Evolutionary conservation across 2,888 invertebrate species (phyloP).

Genomic region (Rhagium mordax): DNA sequence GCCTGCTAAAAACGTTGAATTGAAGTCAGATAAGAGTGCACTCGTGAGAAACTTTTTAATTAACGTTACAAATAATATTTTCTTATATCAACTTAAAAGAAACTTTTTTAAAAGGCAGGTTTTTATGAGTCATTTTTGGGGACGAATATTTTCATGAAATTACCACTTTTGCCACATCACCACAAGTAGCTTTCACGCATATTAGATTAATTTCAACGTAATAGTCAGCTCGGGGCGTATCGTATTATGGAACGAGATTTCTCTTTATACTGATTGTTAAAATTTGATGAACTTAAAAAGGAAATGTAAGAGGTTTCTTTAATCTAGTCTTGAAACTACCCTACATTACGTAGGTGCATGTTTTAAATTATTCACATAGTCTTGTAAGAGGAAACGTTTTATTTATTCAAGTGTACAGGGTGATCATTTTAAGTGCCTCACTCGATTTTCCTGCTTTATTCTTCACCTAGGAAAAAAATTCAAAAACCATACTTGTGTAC

Average conservation of each 20-base stretch:
- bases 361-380: neutral
- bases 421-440: too few relatives aligned
- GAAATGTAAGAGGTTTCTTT: neutral
- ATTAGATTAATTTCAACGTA: conserved; percentile 3
- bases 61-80: too few relatives aligned
- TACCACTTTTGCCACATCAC: neutral
- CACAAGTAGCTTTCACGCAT: neutral
- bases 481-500: too few relatives aligned
- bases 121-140: neutral
- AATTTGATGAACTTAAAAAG: neutral
- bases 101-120: too few relatives aligned
- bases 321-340: neutral
- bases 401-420: neutral
- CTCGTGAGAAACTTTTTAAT: too few relatives aligned
- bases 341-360: neutral
- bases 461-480: too few relatives aligned
- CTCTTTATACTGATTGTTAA: neutral
- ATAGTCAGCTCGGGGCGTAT: neutral
- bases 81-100: too few relatives aligned
- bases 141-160: conserved; percentile 6
- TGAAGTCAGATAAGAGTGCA: too few relatives aligned
- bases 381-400: neutral
- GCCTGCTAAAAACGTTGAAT: too few relatives aligned
- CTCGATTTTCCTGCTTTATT: too few relatives aligned
- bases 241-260: neutral